phyloP scores from a whole-genome alignment of 1,140 invertebrate species.

The Gerris buenoi region DNA sequence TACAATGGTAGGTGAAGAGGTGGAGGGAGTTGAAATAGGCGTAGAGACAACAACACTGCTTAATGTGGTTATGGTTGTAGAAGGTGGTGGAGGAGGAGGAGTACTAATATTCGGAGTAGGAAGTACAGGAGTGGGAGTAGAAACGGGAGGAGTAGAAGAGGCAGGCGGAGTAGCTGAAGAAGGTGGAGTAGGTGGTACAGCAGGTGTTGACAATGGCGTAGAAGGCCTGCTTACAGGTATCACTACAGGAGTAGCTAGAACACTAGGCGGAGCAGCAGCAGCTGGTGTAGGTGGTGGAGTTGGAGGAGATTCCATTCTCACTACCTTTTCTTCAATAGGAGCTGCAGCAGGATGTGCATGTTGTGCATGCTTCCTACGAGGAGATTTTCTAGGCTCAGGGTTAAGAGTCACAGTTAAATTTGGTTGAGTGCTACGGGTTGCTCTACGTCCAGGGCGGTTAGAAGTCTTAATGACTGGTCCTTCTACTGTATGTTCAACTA shows the following conservation, averaged over 20 bases:
- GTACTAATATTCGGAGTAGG: not conserved
- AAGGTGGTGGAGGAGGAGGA: not conserved
- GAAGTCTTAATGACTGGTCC: constrained; percentile 38
- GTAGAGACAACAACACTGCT: not conserved
- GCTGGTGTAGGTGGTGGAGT: constrained; percentile 21
- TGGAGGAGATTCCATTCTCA: constrained; percentile 17
- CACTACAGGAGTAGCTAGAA: not conserved
- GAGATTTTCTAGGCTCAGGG: constrained; percentile 18
- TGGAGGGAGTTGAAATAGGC: not conserved
- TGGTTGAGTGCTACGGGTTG: constrained; percentile 16
- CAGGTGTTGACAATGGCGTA: not conserved
- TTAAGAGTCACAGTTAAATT: not conserved
- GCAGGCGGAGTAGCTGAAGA: not conserved
- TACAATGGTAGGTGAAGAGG: not conserved
- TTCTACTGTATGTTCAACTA: constrained; percentile 76
- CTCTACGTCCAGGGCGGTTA: constrained; percentile 25
- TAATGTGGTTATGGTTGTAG: not conserved
- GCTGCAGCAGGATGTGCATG: constrained; percentile 5
- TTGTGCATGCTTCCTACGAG: constrained; percentile 16
- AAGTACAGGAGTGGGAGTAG: not conserved
- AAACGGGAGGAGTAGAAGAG: not conserved
- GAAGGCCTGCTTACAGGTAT: too few relatives aligned
- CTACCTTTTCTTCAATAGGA: constrained; percentile 11
- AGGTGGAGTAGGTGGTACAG: not conserved
- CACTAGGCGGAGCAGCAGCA: not conserved